Base-by-base conservation (phyloP, 2,113 vertebrate genomes). In the Trichomycterus rosablanca region DNA sequence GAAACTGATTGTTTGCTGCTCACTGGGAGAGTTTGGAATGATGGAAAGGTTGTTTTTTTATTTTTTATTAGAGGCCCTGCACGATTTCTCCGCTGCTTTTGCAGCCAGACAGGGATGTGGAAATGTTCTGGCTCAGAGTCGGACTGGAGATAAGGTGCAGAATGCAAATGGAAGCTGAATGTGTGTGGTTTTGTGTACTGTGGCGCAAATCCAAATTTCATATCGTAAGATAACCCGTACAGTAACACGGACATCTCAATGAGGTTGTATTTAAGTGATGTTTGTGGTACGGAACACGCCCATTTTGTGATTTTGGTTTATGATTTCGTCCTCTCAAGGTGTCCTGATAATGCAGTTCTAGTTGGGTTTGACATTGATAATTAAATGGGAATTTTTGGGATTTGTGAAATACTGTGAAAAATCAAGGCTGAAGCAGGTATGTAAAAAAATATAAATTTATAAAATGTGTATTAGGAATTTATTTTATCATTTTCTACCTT, bases 91-190 rank as follows among this genome's bases (percentile, higher is more conserved):
- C n/a, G 22, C 15, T 16, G 6, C 11, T 2, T 5, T 23, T 22
- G 18, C 5, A n/a, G 10, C 4, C 22, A 40, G 52, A 11, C 14
- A 22, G 14, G 34, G 14, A 48, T 12, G 26, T 2, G 7, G 7
- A 42, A 18, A 12, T 15, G 53, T n/a, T 12, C 12, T 10, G 45
- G 32, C 32, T 39, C 7, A 1, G 5, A 14, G 46, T 20, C 15
- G 2, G 16, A 16, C n/a, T 45, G 22, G 15, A 39, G 48, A 7
- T 45, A 5, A 26, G 3, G 16, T 18, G 12, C 45, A 22, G 39
- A 54, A 62, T 56, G 58, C 43, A 62, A 54, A 48, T 55, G 12
- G 19, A 19, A 1, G 20, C n/a, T 39, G 43, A 39, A 24, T 39
- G 51, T 45, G 35, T 37, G 22, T 7, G 2, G 26, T 44, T 19